These are phyloP conservation scores for Holotrichia oblita DNA, from an alignment of 1,140 invertebrate species.

Conservation along the genomic window DNA sequence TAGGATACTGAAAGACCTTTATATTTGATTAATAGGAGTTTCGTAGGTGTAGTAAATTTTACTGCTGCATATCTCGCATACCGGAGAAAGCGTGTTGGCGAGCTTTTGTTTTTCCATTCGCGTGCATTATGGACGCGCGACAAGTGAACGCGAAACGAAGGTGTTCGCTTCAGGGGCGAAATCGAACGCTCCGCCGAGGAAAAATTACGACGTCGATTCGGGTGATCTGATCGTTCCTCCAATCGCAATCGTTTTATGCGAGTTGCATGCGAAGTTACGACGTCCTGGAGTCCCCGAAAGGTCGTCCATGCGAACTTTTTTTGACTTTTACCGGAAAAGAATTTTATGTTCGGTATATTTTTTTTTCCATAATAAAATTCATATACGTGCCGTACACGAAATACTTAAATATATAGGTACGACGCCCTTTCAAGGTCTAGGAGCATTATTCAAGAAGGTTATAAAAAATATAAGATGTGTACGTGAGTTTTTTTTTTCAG, in stretches of 20 bases:
- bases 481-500: neutral
- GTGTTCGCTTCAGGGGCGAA: neutral
- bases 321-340: neutral
- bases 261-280: slow-evolving; percentile 19
- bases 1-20: no score
- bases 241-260: slow-evolving; percentile 15
- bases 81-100: neutral
- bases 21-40: no score
- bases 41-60: no score
- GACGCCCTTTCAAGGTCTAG: neutral
- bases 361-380: neutral
- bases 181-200: neutral
- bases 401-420: neutral
- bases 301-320: neutral
- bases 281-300: neutral
- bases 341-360: neutral
- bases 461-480: neutral
- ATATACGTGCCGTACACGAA: neutral
- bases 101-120: neutral
- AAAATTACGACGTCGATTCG: slow-evolving; percentile 12
- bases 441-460: neutral
- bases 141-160: neutral
- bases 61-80: neutral
- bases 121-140: neutral
- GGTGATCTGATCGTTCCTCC: neutral